Conservation (phyloP, 1,140 invertebrate genomes). For the Philotrypesis tridentata region DNA sequence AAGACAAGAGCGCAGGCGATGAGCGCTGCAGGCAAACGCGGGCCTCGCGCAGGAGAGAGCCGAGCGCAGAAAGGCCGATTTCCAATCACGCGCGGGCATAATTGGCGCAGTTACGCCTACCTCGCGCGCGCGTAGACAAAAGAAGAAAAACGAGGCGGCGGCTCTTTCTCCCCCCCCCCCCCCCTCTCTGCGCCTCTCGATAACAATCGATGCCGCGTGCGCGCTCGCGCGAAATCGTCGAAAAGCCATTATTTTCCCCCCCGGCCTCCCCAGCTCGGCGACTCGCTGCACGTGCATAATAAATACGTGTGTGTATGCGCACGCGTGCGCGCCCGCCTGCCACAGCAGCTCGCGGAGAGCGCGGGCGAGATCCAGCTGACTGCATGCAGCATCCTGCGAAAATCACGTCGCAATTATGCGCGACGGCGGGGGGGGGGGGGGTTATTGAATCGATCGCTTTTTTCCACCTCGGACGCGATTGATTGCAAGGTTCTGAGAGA, state of each 20-base stretch:
- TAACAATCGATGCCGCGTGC: slow-evolving; percentile 34
- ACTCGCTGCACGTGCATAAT: slow-evolving; percentile 41
- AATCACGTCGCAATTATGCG: slow-evolving; percentile 36
- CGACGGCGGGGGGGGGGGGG: too few species aligned
- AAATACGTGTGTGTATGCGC: background rate
- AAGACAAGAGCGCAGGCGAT: too few species aligned
- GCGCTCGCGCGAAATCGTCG: slow-evolving; percentile 19
- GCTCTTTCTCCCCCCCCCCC: too few species aligned
- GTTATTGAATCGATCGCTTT: background rate
- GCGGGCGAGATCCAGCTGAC: too few species aligned
- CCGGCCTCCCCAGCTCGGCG: slow-evolving; percentile 9
- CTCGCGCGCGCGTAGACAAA: background rate
- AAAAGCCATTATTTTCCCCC: slow-evolving; percentile 36
- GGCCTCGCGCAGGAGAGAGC: too few species aligned
- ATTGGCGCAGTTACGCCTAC: slow-evolving; percentile 18
- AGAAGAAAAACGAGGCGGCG: background rate
- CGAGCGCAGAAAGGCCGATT: background rate
- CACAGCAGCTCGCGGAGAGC: too few species aligned
- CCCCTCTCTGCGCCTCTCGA: background rate
- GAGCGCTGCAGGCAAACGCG: too few species aligned
- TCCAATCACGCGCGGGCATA: slow-evolving; percentile 23
- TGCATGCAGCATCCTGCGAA: slow-evolving; percentile 2
- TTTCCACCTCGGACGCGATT: slow-evolving; percentile 22
- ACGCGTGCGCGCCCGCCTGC: background rate
- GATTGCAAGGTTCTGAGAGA: background rate